Evolutionary conservation across 2,113 vertebrate genomes (phyloP).

Genomic region (Trogon surrucura): DNA sequence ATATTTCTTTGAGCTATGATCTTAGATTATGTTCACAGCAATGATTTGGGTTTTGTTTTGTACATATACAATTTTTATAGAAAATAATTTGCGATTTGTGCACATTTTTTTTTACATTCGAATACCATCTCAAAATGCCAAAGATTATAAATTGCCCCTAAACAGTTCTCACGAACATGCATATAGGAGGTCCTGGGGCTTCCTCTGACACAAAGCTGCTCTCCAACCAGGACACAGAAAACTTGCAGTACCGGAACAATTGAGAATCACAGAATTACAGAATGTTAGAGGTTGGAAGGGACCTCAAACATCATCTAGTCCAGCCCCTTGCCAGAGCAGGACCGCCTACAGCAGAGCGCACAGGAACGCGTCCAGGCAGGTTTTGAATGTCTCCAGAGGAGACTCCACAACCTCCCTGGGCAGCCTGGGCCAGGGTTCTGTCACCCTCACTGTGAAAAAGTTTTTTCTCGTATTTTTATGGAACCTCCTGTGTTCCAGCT

Average conservation of each 20-base stretch:
- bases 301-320: no score
- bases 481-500: no score
- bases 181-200: neutral
- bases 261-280: no score
- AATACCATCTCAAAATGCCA: neutral
- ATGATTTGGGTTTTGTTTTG: neutral
- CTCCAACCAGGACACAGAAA: neutral
- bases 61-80: neutral
- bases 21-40: neutral
- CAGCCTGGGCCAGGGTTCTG: no score
- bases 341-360: no score
- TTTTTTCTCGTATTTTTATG: no score
- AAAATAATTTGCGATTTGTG: neutral
- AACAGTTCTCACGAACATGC: neutral
- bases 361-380: no score
- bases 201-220: neutral
- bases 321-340: no score
- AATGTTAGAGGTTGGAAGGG: no score
- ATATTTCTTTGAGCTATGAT: neutral
- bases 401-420: no score
- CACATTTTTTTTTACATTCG: neutral
- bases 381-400: no score
- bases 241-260: rapidly evolving
- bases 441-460: no score
- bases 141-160: neutral